A percentile compares a stretch with the other conserved stretches of the same genome.
Evolutionary conservation across 2,113 vertebrate genomes (phyloP).

Genomic region (Euleptes europaea): DNA sequence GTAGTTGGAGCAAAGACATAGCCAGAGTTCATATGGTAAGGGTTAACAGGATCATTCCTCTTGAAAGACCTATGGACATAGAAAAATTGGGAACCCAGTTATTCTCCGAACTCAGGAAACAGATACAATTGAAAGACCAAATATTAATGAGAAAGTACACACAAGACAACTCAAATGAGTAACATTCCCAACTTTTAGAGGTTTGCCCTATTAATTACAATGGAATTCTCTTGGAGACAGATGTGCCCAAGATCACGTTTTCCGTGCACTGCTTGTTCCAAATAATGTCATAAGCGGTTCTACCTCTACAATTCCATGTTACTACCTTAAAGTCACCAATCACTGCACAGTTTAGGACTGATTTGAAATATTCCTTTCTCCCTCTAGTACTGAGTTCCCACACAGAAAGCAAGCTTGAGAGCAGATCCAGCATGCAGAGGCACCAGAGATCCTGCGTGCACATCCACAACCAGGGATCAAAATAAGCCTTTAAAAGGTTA

Average conservation of each 20-base stretch:
- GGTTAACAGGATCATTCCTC: slow-evolving; percentile 81
- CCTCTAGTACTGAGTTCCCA: no score
- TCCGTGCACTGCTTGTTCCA: neutral
- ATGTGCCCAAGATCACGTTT: neutral
- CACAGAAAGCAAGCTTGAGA: neutral
- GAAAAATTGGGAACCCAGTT: neutral
- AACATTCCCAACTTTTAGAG: neutral
- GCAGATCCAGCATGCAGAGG: neutral
- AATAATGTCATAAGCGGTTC: neutral
- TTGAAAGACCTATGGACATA: slow-evolving; percentile 84
- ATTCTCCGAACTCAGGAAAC: neutral
- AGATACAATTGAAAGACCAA: neutral
- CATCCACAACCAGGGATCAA: neutral
- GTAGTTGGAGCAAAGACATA: slow-evolving; percentile 89
- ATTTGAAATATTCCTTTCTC: neutral
- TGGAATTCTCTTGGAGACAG: neutral
- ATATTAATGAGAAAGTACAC: neutral
- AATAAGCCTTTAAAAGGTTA: neutral
- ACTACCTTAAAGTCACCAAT: neutral
- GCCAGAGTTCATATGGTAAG: slow-evolving; percentile 86
- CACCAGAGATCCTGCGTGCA: no score
- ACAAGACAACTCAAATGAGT: neutral
- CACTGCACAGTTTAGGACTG: neutral
- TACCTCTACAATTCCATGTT: neutral
- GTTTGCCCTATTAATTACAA: neutral